Evolutionary conservation across 2,113 vertebrate genomes (phyloP).

Genomic region (Lathamus discolor): DNA sequence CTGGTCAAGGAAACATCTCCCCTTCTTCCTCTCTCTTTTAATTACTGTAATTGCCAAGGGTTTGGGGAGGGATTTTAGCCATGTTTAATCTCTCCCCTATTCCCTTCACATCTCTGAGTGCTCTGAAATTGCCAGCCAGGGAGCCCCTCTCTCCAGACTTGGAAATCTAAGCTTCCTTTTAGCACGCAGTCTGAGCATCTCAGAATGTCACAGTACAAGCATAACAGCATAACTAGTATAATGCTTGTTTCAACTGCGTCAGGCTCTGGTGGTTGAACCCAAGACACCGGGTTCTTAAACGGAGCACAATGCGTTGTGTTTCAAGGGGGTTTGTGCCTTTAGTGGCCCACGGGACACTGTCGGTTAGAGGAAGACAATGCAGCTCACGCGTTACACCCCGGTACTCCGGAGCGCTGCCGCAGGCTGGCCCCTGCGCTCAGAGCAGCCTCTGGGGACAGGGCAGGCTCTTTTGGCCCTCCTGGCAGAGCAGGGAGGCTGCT

Average conservation of each 20-base stretch:
- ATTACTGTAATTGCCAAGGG: not conserved
- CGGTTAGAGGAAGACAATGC: not conserved
- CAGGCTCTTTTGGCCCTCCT: not conserved
- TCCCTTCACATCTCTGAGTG: not conserved
- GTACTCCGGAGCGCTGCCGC: not conserved
- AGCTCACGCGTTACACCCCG: not conserved
- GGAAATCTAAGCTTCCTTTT: not conserved
- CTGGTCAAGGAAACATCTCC: not conserved
- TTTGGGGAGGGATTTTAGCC: not conserved
- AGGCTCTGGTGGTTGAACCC: not conserved
- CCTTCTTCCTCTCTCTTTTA: not conserved
- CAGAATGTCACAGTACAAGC: not conserved
- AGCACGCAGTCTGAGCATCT: not conserved
- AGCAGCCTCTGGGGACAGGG: not conserved
- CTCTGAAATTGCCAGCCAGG: not conserved
- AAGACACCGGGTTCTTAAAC: not conserved
- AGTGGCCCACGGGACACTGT: accelerated
- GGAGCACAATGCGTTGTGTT: not conserved
- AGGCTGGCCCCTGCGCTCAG: not conserved
- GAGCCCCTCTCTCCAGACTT: not conserved
- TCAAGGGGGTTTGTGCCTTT: not conserved
- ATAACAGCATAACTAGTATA: not conserved
- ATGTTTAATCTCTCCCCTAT: not conserved
- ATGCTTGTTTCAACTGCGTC: not conserved
- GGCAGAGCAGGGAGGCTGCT: not conserved